Percentiles rank a stretch among this genome's conserved stretches.
Evolutionary conservation across 2,888 invertebrate species (phyloP).

Genomic region (Scrobipalpa costella): DNA sequence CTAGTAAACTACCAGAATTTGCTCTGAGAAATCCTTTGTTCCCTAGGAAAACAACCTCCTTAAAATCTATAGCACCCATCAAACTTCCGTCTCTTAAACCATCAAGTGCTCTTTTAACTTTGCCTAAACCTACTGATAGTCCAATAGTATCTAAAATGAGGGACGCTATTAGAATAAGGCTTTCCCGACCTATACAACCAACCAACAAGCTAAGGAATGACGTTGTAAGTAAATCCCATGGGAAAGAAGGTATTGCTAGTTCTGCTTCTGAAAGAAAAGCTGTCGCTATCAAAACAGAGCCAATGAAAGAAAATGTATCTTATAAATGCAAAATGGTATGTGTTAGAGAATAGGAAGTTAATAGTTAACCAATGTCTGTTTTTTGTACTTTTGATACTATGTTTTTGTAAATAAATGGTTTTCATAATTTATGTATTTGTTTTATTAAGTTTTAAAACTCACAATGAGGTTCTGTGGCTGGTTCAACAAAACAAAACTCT

Average conservation of each 20-base stretch:
- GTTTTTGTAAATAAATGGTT: conserved; percentile 6
- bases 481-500: too few species aligned
- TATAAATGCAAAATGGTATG: conserved; percentile 70
- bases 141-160: conserved; percentile 49
- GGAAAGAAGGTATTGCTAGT: conserved; percentile 42
- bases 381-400: conserved; percentile 14
- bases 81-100: neutral
- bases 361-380: neutral
- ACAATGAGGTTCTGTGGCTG: too few species aligned
- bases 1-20: neutral
- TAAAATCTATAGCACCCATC: conserved; percentile 1
- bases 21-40: conserved; percentile 1
- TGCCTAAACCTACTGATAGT: conserved; percentile 44
- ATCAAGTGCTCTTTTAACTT: conserved; percentile 25
- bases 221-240: conserved; percentile 13
- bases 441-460: neutral
- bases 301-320: conserved; percentile 59
- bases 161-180: conserved; percentile 45
- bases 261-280: conserved; percentile 49
- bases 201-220: neutral
- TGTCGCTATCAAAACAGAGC: conserved; percentile 28
- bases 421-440: neutral
- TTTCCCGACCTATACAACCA: conserved; percentile 33
- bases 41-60: neutral
- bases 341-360: conserved; percentile 44